Conservation (phyloP, 2,797 vertebrate genomes). For the Neoniphon sammara region DNA sequence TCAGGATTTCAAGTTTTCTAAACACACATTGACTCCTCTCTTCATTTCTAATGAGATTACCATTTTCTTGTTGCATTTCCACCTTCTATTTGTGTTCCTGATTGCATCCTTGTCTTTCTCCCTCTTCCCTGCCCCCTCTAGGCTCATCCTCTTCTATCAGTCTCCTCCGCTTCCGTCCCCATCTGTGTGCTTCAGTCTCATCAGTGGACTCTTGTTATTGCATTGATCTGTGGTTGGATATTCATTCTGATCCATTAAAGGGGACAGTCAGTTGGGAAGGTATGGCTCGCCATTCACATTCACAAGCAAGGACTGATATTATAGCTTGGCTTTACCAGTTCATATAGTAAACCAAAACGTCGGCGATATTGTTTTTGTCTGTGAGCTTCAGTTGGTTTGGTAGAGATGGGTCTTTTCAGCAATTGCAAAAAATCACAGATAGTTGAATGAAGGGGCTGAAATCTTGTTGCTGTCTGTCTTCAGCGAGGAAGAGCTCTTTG, state of each 20-base stretch:
- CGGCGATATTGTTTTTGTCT: slow-evolving; percentile 4
- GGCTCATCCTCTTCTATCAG: slow-evolving; percentile 30
- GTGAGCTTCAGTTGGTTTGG: slow-evolving; percentile 4
- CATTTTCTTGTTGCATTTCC: background rate
- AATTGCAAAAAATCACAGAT: slow-evolving; percentile 24
- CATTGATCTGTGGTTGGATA: slow-evolving; percentile 54
- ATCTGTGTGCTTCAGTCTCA: slow-evolving; percentile 42
- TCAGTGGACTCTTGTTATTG: slow-evolving; percentile 52
- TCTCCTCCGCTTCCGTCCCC: slow-evolving; percentile 8
- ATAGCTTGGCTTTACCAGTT: slow-evolving; percentile 15
- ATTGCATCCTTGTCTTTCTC: slow-evolving; percentile 22
- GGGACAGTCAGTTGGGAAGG: slow-evolving; percentile 43
- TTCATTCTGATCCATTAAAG: slow-evolving; percentile 51
- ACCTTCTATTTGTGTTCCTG: background rate
- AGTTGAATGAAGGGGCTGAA: slow-evolving; percentile 24
- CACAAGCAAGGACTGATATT: slow-evolving; percentile 21
- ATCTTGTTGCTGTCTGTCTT: slow-evolving; percentile 5
- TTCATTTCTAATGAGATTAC: background rate
- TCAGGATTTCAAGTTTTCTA: slow-evolving; percentile 7
- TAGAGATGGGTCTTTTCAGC: slow-evolving; percentile 14
- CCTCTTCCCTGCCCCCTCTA: slow-evolving; percentile 16
- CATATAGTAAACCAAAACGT: background rate
- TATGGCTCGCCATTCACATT: slow-evolving; percentile 6
- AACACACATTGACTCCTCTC: background rate
- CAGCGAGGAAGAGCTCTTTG: slow-evolving; percentile 14